Evolutionary conservation across 2,888 invertebrate species (phyloP).

Genomic region (Clunio marinus): DNA sequence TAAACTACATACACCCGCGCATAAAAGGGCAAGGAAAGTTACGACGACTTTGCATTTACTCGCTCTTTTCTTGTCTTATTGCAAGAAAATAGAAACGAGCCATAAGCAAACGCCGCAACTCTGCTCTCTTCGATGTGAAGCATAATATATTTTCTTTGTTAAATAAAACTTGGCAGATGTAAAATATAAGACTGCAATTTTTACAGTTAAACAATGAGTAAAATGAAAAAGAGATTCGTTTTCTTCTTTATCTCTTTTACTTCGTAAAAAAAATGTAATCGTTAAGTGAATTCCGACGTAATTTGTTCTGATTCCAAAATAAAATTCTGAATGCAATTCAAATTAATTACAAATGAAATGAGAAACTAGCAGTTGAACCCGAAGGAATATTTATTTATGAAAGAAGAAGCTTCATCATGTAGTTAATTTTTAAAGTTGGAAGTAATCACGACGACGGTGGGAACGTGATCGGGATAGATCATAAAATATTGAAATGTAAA

Average conservation of each 20-base stretch:
- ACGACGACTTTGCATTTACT: too few species aligned
- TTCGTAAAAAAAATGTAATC: neutral
- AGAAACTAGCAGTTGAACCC: neutral
- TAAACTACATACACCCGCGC: slow-evolving; percentile 12
- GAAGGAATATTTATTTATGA: too few species aligned
- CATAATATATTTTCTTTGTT: slow-evolving; percentile 21
- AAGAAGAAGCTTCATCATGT: too few species aligned
- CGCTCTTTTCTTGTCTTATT: too few species aligned
- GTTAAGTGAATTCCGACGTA: neutral
- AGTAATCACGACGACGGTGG: too few species aligned
- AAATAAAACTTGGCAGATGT: neutral
- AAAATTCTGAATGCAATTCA: neutral
- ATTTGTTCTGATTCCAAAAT: neutral
- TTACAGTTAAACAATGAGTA: slow-evolving; percentile 9
- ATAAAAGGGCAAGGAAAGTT: neutral
- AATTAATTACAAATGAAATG: slow-evolving; percentile 3
- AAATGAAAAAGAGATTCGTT: too few species aligned
- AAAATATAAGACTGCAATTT: slow-evolving; percentile 1
- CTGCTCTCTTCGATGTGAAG: slow-evolving; percentile 9
- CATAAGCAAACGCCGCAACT: slow-evolving; percentile 4
- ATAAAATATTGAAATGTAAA: neutral
- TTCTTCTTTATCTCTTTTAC: neutral
- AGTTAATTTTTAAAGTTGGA: too few species aligned
- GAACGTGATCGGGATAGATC: slow-evolving; percentile 18
- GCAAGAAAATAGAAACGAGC: neutral